phyloP scores from a whole-genome alignment of 2,888 invertebrate genomes.

The Agonopterix alstromeriana region DNA sequence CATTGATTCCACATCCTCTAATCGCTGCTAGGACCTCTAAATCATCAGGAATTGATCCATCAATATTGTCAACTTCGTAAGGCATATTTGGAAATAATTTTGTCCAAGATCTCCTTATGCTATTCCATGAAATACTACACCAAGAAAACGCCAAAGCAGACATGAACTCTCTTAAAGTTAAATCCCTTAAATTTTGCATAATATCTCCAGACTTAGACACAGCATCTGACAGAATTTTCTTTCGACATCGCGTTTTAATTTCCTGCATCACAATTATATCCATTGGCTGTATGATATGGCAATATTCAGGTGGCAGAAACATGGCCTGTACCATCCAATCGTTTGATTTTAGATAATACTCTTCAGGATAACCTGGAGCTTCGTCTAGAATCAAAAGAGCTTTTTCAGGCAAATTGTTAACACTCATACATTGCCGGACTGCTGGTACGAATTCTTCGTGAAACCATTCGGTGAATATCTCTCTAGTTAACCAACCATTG shows the following conservation, averaged over 20 bases:
- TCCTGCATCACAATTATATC: slow-evolving; percentile 25
- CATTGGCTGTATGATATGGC: slow-evolving; percentile 24
- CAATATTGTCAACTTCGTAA: background rate
- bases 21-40: background rate
- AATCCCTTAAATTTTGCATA: slow-evolving; percentile 17
- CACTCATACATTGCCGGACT: slow-evolving; percentile 22
- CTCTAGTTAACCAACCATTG: slow-evolving; percentile 21
- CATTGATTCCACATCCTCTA: background rate
- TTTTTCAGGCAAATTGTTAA: slow-evolving; percentile 21
- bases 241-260: slow-evolving; percentile 21
- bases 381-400: slow-evolving; percentile 25
- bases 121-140: slow-evolving; percentile 17
- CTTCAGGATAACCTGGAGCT: slow-evolving; percentile 23
- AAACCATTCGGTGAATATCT: slow-evolving; percentile 26
- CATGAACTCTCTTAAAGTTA: slow-evolving; percentile 22
- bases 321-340: slow-evolving; percentile 25
- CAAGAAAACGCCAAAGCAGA: slow-evolving; percentile 25
- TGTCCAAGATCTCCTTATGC: slow-evolving; percentile 25
- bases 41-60: background rate
- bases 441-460: slow-evolving; percentile 20
- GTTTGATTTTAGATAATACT: slow-evolving; percentile 27
- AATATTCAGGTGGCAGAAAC: slow-evolving; percentile 22
- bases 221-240: slow-evolving; percentile 22
- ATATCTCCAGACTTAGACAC: slow-evolving; percentile 19
- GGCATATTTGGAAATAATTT: slow-evolving; percentile 17